phyloP scores from a whole-genome alignment of 2,113 vertebrate genomes.

The Mirza zaza region DNA sequence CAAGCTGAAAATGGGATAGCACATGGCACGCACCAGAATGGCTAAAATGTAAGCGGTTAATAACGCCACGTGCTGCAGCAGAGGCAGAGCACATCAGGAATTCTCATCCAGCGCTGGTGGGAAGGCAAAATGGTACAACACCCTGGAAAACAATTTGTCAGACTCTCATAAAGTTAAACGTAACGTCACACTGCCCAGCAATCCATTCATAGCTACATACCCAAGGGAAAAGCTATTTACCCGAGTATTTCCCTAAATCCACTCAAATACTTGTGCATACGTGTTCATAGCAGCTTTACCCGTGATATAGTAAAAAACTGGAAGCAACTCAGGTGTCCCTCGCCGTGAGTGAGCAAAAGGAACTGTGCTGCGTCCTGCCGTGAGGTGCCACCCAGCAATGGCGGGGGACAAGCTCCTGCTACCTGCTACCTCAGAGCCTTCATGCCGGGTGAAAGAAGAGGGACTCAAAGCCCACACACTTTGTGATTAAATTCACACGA shows the following conservation, averaged over 20 bases:
- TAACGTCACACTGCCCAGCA: rapidly evolving
- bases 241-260: neutral
- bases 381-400: rapidly evolving
- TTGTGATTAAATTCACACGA: rapidly evolving
- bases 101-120: neutral
- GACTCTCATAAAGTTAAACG: neutral
- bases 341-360: neutral
- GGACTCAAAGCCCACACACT: rapidly evolving
- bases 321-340: rapidly evolving
- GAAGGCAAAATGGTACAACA: neutral
- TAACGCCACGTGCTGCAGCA: rapidly evolving
- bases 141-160: neutral
- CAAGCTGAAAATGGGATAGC: rapidly evolving
- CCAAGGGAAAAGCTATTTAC: neutral
- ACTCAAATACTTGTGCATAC: neutral
- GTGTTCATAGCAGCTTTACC: neutral
- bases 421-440: rapidly evolving
- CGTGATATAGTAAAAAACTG: neutral
- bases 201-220: neutral
- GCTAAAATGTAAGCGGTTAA: neutral
- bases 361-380: rapidly evolving
- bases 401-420: rapidly evolving
- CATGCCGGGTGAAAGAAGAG: neutral
- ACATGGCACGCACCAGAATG: rapidly evolving
- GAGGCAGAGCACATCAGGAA: rapidly evolving